Percentiles rank a stretch among this genome's conserved stretches.
phyloP scores from a whole-genome alignment of 2,888 invertebrate species.

The Sphaerolaimus hirsutus region DNA sequence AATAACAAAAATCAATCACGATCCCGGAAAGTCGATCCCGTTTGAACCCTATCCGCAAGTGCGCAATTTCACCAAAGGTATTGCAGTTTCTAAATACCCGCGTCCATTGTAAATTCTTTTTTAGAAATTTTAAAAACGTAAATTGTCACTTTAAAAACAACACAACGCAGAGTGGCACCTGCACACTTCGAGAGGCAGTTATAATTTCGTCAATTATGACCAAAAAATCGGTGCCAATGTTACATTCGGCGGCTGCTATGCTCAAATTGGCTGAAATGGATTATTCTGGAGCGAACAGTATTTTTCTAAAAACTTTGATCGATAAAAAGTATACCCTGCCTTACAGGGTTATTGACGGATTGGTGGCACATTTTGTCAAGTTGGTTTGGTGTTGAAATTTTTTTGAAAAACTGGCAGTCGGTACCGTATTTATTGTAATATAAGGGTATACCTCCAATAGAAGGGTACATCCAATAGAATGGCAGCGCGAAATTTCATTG shows the following conservation, averaged over 20 bases:
- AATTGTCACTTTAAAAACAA: no score
- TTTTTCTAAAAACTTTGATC: slow-evolving; percentile 69
- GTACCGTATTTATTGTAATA: neutral
- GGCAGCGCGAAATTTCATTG: no score
- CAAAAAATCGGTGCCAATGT: slow-evolving; percentile 67
- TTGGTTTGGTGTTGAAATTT: slow-evolving; percentile 23
- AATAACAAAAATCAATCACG: no score
- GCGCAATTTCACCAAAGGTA: no score
- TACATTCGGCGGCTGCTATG: slow-evolving; percentile 81
- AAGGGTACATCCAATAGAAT: no score
- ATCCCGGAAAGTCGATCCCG: no score
- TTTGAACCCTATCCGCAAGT: no score
- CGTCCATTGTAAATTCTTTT: no score
- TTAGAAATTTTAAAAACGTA: no score
- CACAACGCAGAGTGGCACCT: slow-evolving; percentile 50
- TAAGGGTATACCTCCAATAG: neutral
- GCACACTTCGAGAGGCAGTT: slow-evolving; percentile 77
- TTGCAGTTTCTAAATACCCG: no score
- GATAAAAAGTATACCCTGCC: slow-evolving; percentile 95
- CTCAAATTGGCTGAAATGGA: slow-evolving; percentile 71
- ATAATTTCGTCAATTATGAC: slow-evolving; percentile 74
- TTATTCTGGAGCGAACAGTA: slow-evolving; percentile 78
- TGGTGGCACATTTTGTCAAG: slow-evolving; percentile 78
- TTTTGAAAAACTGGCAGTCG: neutral
- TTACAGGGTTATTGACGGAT: slow-evolving; percentile 71